These are phyloP conservation scores for Toxotes chatareus DNA, from an alignment of 2,113 vertebrate species.

Conservation along the genomic window DNA sequence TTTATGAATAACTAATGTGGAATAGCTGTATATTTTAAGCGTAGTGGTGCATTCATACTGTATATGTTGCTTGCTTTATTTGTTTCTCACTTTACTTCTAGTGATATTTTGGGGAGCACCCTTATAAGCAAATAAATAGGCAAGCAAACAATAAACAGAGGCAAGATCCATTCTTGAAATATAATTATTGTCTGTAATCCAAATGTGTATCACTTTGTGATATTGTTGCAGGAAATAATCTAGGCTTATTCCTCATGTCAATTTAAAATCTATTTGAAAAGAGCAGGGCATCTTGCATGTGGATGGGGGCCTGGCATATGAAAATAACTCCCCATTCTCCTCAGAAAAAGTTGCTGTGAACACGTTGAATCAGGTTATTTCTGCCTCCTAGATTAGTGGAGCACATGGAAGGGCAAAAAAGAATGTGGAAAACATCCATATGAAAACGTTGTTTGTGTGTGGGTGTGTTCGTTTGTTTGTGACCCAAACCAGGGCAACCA, in stretches of 20 bases:
- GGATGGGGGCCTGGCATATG: not conserved
- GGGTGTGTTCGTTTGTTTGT: no score
- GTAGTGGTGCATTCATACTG: conserved; percentile 4
- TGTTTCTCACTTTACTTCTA: not conserved
- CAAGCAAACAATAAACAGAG: conserved; percentile 14
- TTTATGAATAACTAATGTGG: conserved; percentile 46
- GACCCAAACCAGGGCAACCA: no score
- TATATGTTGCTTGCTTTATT: conserved; percentile 1
- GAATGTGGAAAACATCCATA: conserved; percentile 26
- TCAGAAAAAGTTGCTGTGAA: conserved; percentile 16
- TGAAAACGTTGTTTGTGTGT: no score
- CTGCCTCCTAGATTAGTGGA: conserved; percentile 17
- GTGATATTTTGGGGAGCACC: not conserved
- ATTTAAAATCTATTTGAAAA: conserved; percentile 32
- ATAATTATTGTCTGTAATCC: not conserved
- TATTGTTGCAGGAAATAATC: conserved; percentile 13
- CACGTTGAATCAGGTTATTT: conserved; percentile 15
- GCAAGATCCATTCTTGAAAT: not conserved
- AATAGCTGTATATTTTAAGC: conserved; percentile 27
- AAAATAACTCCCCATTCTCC: conserved; percentile 31
- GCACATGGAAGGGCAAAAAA: conserved; percentile 33
- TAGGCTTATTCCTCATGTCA: conserved; percentile 4
- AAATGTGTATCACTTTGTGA: not conserved
- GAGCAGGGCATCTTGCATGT: not conserved
- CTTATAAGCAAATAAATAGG: not conserved